Percentiles rank a stretch among this genome's conserved stretches.
phyloP scores from a whole-genome alignment of 2,888 invertebrate species.

The Euzophera pinguis region DNA sequence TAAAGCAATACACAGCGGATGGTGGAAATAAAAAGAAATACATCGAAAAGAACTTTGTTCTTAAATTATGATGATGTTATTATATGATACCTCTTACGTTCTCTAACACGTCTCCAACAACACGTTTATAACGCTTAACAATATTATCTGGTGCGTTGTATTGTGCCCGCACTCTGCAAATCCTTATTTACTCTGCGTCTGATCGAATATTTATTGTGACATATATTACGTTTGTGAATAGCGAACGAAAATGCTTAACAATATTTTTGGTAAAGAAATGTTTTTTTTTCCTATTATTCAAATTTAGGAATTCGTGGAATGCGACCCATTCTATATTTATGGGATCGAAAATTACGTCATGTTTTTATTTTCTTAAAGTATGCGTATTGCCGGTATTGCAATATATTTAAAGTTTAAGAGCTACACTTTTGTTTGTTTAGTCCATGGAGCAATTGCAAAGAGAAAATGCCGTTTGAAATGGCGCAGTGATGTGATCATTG shows the following conservation, averaged over 20 bases:
- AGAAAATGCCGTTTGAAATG: too few relatives aligned
- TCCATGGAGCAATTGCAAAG: too few relatives aligned
- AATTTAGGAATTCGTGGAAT: not conserved
- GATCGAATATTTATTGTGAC: constrained; percentile 15
- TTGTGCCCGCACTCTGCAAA: constrained; percentile 13
- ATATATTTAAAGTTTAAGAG: too few relatives aligned
- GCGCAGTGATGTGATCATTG: too few relatives aligned
- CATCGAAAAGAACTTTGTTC: too few relatives aligned
- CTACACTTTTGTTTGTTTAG: too few relatives aligned
- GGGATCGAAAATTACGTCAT: not conserved
- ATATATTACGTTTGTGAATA: not conserved
- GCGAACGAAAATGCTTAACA: not conserved
- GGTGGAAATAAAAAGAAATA: too few relatives aligned
- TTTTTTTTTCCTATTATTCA: constrained; percentile 3
- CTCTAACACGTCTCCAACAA: too few relatives aligned
- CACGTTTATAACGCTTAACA: not conserved
- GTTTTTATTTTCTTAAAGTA: not conserved
- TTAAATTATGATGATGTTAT: too few relatives aligned
- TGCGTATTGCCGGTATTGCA: too few relatives aligned
- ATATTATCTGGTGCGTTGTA: constrained; percentile 1
- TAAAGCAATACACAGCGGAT: too few relatives aligned
- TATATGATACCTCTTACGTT: too few relatives aligned
- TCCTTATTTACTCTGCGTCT: constrained; percentile 20
- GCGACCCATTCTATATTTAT: not conserved
- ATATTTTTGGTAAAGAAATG: not conserved